Percentiles rank a stretch among this genome's conserved stretches.
Evolutionary conservation across 1,140 invertebrate species (phyloP).

Genomic region (Pararge aegeria): DNA sequence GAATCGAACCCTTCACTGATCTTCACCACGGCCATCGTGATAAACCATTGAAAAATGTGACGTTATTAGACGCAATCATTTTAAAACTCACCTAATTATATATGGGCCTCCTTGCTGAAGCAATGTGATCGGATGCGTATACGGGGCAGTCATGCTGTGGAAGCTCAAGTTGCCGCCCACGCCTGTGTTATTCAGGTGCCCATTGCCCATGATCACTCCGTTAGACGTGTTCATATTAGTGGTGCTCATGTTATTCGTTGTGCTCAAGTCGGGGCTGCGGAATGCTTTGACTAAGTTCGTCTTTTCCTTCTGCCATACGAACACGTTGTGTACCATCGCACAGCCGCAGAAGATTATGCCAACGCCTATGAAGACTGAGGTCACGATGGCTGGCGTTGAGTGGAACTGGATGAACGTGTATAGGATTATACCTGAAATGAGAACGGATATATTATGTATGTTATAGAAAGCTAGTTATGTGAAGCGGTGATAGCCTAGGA

Average conservation of each 20-base stretch:
- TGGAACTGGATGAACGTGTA: slow-evolving; percentile 96
- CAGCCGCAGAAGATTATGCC: slow-evolving; percentile 95
- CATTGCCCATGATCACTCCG: slow-evolving; percentile 65
- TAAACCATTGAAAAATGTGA: too few relatives aligned
- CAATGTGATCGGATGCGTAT: slow-evolving; percentile 71
- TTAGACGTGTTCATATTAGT: slow-evolving; percentile 60
- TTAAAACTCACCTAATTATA: slow-evolving; percentile 73
- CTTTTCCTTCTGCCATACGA: slow-evolving; percentile 95
- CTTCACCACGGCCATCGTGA: too few relatives aligned
- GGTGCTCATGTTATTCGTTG: slow-evolving; percentile 29
- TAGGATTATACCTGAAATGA: slow-evolving; percentile 90
- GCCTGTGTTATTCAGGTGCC: slow-evolving; percentile 68
- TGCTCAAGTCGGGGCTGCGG: slow-evolving; percentile 52
- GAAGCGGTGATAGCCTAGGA: too few relatives aligned
- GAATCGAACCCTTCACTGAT: too few relatives aligned
- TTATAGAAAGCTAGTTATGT: neutral
- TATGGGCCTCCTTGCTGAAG: slow-evolving; percentile 74
- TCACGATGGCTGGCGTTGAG: slow-evolving; percentile 93
- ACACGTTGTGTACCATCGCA: slow-evolving; percentile 96
- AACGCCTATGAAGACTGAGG: slow-evolving; percentile 91
- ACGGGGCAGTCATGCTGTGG: slow-evolving; percentile 64
- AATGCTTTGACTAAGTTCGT: slow-evolving; percentile 80
- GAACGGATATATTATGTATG: slow-evolving; percentile 11
- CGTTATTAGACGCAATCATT: too few relatives aligned
- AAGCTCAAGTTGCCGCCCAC: slow-evolving; percentile 66